Base-by-base conservation (phyloP, 1,140 invertebrate species). In the Leptinotarsa defecta region DNA sequence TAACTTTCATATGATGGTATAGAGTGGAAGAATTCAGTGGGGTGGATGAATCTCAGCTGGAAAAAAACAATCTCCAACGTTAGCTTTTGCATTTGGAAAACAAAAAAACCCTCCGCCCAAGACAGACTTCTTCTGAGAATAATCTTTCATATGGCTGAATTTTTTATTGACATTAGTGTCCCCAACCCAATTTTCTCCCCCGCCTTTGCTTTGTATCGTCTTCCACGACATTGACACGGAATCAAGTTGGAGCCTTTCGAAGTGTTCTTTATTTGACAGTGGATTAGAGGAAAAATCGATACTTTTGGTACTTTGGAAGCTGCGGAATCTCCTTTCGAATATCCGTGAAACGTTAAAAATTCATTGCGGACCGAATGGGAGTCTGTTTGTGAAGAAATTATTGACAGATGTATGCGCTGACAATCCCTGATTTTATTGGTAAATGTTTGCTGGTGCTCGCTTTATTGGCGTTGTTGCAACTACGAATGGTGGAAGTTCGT, bases 301-400 rank as follows among this genome's bases (percentile, higher is more conserved):
- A 17, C 6, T n/a, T 17, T 57, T 1, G 52, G 2, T 57, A 57
- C 13, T 57, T 19, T 57, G 52, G n/a, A 57, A 57, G 17, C 52
- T 57, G 17, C n/a, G 52, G 52, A 57, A 57, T 57, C 13, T 57
- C 52, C 52, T 57, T 1, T 57, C 13, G 52, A 57, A 57, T n/a
- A 13, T 57, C 52, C 4, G 52, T 57, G 52, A 57, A 57, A 57
- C n/a, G 52, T 19, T 19, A 57, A 57, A 57, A 57, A 57, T 57
- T 57, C 52, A 57, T n/a, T 57, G 5, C 52, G 17, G 17, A 57
- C 52, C 34, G 34, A 43, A 43, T 43, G 2, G 34, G 0, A 43
- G 34, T 57, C 52, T 57, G 52, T 57, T 57, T 57, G 52, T 57
- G 52, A 57, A 57, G 52, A 19, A 57, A 57, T 57, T 57, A 57